Base-by-base conservation (phyloP, 2,888 invertebrate species). In the Himalopsyche japonica region DNA sequence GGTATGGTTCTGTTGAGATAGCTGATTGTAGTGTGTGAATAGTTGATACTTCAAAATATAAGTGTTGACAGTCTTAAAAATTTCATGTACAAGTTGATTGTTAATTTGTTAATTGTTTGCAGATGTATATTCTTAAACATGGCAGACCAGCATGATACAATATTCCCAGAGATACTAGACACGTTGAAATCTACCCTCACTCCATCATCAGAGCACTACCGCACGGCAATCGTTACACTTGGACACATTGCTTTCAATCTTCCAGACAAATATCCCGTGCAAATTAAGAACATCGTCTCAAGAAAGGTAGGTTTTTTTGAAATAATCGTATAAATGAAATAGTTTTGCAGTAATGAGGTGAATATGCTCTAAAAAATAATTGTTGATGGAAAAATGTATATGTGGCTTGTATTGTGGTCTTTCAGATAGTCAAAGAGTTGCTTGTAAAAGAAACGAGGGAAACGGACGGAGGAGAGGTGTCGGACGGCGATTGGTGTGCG, bases 241-340 rank as follows among this genome's bases (percentile, higher is more conserved):
- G 99, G 99, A 0, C 99, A 99, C 90, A 96, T 99, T 88, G 98
- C 98, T 0, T 96, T 95, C 90, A 96, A 98, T 90, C 94, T 98
- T 91, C 98, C 98, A 0, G 96, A 97, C 87, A 95, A 95, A 89
- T 98, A 98, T 92, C 95, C 96, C 82, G 95, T 96, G 87, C 96
- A 96, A 90, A 97, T 98, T 88, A 98, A 98, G 92, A 97, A 97
- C 89, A 97, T 98, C 89, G 97, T 99, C 81, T 98, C 98, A 4
- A 95, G 98, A 89, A 97, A 97, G 92, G 95, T 95, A 47, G 1
- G 34, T 27, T 10, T 37, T 3, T 43, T 79, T 10, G n/a, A 37
- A 37, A 8, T 37, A 37, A 32, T 32, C 32, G n/a, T n/a, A 32
- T 4, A 37, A 37, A 37, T 37, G 10, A 37, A 37, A 37, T 7